Base-by-base conservation (phyloP, 2,888 invertebrate genomes). In the Pollenia griseotomentosa region DNA sequence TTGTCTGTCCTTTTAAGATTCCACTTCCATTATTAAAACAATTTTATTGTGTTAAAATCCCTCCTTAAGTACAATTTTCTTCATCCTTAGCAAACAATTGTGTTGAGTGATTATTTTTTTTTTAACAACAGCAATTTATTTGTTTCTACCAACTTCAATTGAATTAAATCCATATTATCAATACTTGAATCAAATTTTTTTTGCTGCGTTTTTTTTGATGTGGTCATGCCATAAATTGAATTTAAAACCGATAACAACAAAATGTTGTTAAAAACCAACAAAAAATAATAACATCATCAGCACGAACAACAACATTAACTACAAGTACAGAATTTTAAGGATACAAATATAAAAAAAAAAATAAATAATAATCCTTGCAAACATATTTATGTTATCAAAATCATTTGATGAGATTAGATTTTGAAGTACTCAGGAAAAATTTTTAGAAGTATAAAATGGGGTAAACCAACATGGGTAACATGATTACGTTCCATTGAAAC, bases 321-420 rank as follows among this genome's bases (percentile, higher is more conserved):
- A 44, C 57, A 57, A 57, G 2, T 33, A 12, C 14, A 2, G 40
- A 0, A 40, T 5, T 33, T 33, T 6, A 33, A 68, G 11, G 11
- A 48, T 14, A 71, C 14, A 7, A 71, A 23, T 5, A 57, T 53
- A 44, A 2, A 10, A 40, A 46, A 53, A 57, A 75, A 53, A 42
- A 48, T 46, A n/a, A 23, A 9, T 9, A 48, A 51, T 70, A 80
- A 80, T 80, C 78, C 73, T 71, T 42, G 42, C 57, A 73, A 84
- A 74, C 73, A 81, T 77, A 73, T 84, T 78, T 73, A 73, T 84
- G 59, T 73, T 78, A 84, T 55, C 73, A 63, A 78, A 83, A 61
- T 42, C 53, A 63, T 65, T 83, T 83, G 61, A 83, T 77, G 14
- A 44, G 73, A 79, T 84, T 84, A 78, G n/a, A 40, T 33, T 75